phyloP scores from a whole-genome alignment of 2,113 vertebrate species.

The Hydropotes inermis region DNA sequence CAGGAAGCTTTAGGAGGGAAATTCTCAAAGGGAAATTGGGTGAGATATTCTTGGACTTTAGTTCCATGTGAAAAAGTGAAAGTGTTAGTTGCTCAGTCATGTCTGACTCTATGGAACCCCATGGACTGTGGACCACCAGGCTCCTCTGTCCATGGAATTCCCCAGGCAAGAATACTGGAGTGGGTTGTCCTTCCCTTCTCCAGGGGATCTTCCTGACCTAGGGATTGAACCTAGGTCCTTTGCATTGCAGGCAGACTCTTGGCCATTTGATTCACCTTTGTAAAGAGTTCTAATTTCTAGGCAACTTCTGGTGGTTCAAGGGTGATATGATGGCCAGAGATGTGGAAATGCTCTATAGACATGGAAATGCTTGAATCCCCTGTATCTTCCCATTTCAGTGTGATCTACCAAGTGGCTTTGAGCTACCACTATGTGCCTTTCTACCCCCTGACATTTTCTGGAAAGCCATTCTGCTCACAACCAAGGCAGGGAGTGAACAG shows the following conservation, averaged over 20 bases:
- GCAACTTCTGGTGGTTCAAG: background rate
- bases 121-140: background rate
- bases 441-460: background rate
- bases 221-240: background rate
- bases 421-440: background rate
- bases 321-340: background rate
- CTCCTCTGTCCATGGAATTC: background rate
- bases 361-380: background rate
- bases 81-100: background rate
- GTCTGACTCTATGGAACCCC: background rate
- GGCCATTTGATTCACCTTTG: background rate
- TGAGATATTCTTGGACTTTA: background rate
- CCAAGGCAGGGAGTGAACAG: background rate
- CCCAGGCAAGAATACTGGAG: background rate
- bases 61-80: background rate
- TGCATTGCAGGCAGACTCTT: background rate
- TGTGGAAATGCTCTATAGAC: background rate
- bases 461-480: background rate
- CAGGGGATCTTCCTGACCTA: background rate
- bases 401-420: background rate
- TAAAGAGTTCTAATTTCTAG: background rate
- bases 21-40: background rate
- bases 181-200: background rate
- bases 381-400: accelerated
- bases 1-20: background rate